These are phyloP conservation scores for Eupeodes luniger DNA, from an alignment of 2,888 invertebrate genomes.

Conservation along the genomic window DNA sequence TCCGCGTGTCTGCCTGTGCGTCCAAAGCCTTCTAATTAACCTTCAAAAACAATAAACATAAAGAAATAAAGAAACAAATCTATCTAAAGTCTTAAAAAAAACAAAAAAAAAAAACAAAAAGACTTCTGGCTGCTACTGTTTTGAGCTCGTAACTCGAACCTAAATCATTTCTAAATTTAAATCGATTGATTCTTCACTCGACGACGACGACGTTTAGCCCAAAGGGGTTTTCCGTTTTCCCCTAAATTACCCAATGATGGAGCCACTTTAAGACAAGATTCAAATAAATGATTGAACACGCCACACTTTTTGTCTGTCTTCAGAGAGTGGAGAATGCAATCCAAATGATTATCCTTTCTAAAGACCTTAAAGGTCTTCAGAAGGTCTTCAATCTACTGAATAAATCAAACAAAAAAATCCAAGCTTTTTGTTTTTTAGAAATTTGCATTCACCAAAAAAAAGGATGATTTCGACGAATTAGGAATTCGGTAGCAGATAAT, in stretches of 20 bases:
- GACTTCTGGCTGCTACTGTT: constrained; percentile 63
- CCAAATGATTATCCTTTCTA: constrained; percentile 10
- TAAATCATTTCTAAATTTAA: constrained; percentile 68
- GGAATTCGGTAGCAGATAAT: constrained; percentile 72
- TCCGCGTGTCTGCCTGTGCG: constrained; percentile 5
- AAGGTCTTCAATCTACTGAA: constrained; percentile 7
- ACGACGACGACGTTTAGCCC: constrained; percentile 25
- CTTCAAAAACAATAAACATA: background rate
- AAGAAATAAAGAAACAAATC: background rate
- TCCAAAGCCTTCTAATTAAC: constrained; percentile 57
- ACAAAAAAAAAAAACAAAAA: background rate
- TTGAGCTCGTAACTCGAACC: constrained; percentile 1
- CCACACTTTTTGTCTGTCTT: constrained; percentile 54
- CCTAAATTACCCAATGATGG: background rate
- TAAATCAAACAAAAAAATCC: constrained; percentile 4
- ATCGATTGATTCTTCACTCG: constrained; percentile 69
- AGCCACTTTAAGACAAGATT: constrained; percentile 33
- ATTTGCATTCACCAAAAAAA: constrained; percentile 65
- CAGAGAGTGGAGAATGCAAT: constrained; percentile 35
- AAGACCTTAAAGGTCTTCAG: background rate
- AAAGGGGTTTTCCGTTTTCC: constrained; percentile 40
- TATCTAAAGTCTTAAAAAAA: background rate
- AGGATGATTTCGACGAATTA: constrained; percentile 53
- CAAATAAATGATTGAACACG: constrained; percentile 52
- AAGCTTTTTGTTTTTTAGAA: background rate